phyloP scores from a whole-genome alignment of 2,797 vertebrate species.

The Meriones psammophilus region DNA sequence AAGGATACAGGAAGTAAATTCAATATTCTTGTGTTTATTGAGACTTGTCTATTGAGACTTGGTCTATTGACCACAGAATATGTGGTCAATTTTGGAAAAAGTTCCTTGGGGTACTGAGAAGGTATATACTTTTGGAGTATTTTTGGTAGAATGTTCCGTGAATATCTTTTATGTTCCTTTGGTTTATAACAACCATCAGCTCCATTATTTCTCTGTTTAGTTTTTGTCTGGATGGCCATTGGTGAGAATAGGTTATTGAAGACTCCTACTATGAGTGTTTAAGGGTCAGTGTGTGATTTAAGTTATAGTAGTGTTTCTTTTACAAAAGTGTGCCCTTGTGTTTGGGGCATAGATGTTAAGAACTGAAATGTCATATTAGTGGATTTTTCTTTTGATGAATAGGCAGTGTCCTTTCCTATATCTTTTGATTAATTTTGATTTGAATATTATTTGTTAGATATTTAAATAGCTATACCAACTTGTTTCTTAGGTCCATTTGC shows the following conservation, averaged over 20 bases:
- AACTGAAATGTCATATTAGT: neutral
- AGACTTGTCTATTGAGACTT: neutral
- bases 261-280: neutral
- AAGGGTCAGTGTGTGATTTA: neutral
- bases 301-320: neutral
- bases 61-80: neutral
- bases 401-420: neutral
- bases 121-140: neutral
- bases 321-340: neutral
- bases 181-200: neutral
- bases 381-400: neutral
- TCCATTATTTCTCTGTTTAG: neutral
- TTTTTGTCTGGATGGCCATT: neutral
- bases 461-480: neutral
- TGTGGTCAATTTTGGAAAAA: neutral
- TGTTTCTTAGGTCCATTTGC: neutral
- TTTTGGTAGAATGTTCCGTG: neutral
- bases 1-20: neutral
- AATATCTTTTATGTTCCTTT: neutral
- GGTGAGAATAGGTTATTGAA: neutral
- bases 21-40: neutral
- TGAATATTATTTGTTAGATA: neutral
- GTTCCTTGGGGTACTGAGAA: neutral
- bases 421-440: neutral
- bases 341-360: neutral